Percentiles rank a stretch among this genome's conserved stretches.
phyloP scores from a whole-genome alignment of 2,797 vertebrate species.

The Eurystomus glaucurus region DNA sequence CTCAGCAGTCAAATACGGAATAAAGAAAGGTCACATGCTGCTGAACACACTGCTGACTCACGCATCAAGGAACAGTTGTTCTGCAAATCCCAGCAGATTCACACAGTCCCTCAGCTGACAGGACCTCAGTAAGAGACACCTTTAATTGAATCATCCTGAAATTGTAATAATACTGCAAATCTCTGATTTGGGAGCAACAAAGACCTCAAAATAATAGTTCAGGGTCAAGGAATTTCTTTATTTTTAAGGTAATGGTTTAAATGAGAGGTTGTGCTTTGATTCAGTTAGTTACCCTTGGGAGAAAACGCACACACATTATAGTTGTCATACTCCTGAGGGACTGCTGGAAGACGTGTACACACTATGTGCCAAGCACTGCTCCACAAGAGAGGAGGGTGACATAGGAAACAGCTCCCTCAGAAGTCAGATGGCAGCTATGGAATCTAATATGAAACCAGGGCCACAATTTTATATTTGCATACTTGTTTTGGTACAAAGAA shows the following conservation, averaged over 20 bases:
- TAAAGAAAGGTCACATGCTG: not conserved
- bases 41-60: constrained; percentile 24
- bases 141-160: not conserved
- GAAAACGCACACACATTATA: not conserved
- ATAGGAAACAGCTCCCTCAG: not conserved
- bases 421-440: not conserved
- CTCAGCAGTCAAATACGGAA: not conserved
- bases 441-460: not conserved
- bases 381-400: fast-evolving
- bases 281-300: not conserved
- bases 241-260: not conserved
- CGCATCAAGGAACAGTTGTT: fast-evolving
- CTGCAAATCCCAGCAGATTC: constrained; percentile 35
- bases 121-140: not conserved
- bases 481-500: not conserved
- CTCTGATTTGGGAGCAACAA: not conserved
- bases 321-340: not conserved
- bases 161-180: not conserved
- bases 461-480: not conserved
- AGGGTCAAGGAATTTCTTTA: not conserved
- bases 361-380: fast-evolving
- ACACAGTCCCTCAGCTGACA: fast-evolving
- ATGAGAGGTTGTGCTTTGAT: not conserved
- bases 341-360: not conserved
- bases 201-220: not conserved